Conservation (phyloP, 1,140 invertebrate genomes). For the Leptinotarsa defecta region DNA sequence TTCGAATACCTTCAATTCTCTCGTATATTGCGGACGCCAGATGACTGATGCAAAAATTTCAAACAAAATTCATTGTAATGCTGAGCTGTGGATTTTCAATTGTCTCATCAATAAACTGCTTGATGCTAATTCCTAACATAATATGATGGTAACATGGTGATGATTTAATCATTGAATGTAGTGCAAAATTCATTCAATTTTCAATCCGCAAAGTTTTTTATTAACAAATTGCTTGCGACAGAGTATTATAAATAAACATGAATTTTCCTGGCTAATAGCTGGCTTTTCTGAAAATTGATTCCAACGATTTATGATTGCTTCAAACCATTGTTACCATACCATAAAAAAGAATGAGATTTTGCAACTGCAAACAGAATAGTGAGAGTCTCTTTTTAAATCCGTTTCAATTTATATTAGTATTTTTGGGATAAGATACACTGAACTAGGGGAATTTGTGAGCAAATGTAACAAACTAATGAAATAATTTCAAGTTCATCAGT, state of each 20-base stretch:
- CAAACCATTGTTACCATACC: not conserved
- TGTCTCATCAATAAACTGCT: no score
- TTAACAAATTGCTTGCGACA: constrained; percentile 34
- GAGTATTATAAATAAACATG: constrained; percentile 47
- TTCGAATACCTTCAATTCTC: no score
- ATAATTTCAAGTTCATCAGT: not conserved
- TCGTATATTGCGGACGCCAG: no score
- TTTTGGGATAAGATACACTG: not conserved
- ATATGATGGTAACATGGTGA: no score
- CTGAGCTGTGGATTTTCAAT: no score
- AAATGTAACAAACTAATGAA: not conserved
- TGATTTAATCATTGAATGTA: no score
- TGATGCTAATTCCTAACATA: no score
- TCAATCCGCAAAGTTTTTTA: no score
- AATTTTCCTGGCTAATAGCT: constrained; percentile 46
- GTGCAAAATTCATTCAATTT: no score
- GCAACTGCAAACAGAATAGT: not conserved
- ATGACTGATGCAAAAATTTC: no score
- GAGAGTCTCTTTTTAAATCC: not conserved
- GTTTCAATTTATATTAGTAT: not conserved
- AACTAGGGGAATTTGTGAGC: not conserved
- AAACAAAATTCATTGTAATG: no score
- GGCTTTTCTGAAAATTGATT: constrained; percentile 1
- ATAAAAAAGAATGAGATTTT: not conserved
- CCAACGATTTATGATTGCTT: not conserved